phyloP scores from a whole-genome alignment of 2,888 invertebrate genomes.

The Alsophila aescularia region DNA sequence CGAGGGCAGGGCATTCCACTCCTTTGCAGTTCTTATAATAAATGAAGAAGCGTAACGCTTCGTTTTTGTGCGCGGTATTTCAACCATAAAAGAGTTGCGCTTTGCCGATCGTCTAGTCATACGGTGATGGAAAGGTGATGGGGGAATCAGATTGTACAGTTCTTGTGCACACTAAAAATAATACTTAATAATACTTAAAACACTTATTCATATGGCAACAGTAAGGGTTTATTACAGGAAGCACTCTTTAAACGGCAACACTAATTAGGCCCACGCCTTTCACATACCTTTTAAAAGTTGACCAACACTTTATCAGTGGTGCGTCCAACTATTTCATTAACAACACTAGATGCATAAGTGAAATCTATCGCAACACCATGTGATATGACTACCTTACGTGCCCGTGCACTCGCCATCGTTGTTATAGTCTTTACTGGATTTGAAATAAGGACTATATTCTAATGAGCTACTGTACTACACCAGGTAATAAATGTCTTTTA shows the following conservation, averaged over 20 bases:
- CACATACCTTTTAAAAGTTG: slow-evolving; percentile 22
- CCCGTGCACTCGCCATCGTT: background rate
- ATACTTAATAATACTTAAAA: too few species aligned
- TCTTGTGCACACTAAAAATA: too few species aligned
- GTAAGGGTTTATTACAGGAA: slow-evolving; percentile 9
- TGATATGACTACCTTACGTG: slow-evolving; percentile 9
- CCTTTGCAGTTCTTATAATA: too few species aligned
- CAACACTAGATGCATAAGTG: slow-evolving; percentile 18
- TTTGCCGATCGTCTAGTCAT: too few species aligned
- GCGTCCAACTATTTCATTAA: slow-evolving; percentile 21
- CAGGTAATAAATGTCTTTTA: background rate
- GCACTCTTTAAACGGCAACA: background rate
- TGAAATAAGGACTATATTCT: slow-evolving; percentile 11
- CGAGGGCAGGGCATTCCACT: too few species aligned
- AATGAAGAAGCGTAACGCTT: too few species aligned
- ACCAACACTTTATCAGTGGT: slow-evolving; percentile 26
- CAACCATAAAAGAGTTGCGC: too few species aligned
- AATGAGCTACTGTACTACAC: background rate
- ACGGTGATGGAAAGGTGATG: too few species aligned
- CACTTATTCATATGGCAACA: background rate
- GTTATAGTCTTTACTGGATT: background rate
- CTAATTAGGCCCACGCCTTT: slow-evolving; percentile 2
- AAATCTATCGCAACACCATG: slow-evolving; percentile 26
- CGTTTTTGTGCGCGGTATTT: too few species aligned
- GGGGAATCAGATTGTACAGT: too few species aligned